Conservation (phyloP, 2,797 vertebrate species). For the Fistularia commersonii region DNA sequence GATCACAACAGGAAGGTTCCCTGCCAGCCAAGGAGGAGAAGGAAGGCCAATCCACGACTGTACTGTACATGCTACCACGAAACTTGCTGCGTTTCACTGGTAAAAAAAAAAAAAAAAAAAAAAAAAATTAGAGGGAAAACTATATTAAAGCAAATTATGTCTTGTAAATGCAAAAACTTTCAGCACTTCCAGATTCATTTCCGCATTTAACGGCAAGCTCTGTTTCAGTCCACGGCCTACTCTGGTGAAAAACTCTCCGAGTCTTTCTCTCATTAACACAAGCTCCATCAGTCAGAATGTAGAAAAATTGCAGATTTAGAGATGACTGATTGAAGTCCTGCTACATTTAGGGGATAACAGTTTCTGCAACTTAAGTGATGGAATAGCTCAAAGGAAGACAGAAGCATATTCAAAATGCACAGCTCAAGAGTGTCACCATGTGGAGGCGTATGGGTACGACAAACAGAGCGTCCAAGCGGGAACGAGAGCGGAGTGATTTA, state of each 20-base stretch:
- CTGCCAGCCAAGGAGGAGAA: conserved; percentile 68
- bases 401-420: conserved; percentile 30
- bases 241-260: conserved; percentile 38
- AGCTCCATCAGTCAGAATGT: conserved; percentile 34
- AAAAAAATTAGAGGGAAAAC: too few species aligned
- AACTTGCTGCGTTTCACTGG: conserved; percentile 32
- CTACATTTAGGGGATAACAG: conserved; percentile 58
- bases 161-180: conserved; percentile 31
- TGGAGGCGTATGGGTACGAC: conserved; percentile 44
- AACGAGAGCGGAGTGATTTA: conserved; percentile 4
- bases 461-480: conserved; percentile 5
- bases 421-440: conserved; percentile 78
- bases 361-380: conserved; percentile 63
- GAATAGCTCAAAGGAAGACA: conserved; percentile 54
- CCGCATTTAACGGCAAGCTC: conserved; percentile 21
- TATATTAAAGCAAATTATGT: not conserved
- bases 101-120: conserved; percentile 7
- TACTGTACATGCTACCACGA: conserved; percentile 48
- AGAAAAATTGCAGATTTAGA: conserved; percentile 34
- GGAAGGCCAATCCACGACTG: conserved; percentile 54
- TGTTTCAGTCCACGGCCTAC: conserved; percentile 16
- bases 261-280: conserved; percentile 39
- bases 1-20: conserved; percentile 78
- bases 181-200: conserved; percentile 34
- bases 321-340: conserved; percentile 63